Evolutionary conservation across 1,140 invertebrate genomes (phyloP).

Genomic region (Gryllus bimaculatus): DNA sequence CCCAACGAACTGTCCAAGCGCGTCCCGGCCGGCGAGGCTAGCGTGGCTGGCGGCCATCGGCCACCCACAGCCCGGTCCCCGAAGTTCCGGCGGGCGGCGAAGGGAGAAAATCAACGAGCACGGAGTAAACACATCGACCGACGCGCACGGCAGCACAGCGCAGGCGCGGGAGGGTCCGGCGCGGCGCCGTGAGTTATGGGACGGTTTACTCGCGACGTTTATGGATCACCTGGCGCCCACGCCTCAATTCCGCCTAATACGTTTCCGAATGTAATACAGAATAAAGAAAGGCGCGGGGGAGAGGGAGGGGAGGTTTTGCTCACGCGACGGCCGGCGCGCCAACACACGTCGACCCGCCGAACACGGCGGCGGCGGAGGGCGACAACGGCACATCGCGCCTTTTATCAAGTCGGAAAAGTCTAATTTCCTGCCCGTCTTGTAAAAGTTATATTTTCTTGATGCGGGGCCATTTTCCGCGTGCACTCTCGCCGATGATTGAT

Average conservation of each 20-base stretch:
- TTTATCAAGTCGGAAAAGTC: conserved; percentile 19
- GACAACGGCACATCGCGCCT: neutral
- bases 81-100: neutral
- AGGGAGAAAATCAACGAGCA: neutral
- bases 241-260: neutral
- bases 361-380: too few species aligned
- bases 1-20: too few species aligned
- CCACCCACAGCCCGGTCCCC: too few species aligned
- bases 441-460: conserved; percentile 17
- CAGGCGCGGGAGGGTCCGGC: neutral
- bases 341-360: neutral
- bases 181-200: neutral
- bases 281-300: neutral
- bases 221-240: neutral
- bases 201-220: neutral
- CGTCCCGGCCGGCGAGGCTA: neutral
- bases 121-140: conserved; percentile 2
- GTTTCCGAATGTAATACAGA: conserved; percentile 15
- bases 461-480: conserved; percentile 13
- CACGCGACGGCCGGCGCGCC: too few species aligned
- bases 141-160: too few species aligned
- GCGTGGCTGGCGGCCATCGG: neutral
- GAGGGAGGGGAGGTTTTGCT: neutral
- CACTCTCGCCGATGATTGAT: conserved; percentile 8
- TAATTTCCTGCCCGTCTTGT: conserved; percentile 17